Evolutionary conservation across 2,797 vertebrate species (phyloP).

Genomic region (Notolabrus celidotus): DNA sequence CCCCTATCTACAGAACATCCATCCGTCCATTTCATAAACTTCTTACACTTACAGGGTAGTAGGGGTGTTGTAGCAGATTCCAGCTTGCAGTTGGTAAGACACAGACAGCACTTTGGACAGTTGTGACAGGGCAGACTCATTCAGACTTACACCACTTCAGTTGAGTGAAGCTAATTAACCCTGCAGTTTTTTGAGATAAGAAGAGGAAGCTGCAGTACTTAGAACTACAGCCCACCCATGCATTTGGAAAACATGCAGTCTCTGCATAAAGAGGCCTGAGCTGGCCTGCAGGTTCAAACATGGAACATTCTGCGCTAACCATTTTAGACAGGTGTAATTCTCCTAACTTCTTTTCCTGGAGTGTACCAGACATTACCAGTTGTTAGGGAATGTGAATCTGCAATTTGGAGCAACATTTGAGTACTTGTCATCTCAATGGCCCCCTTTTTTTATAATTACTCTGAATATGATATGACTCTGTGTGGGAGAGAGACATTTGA

Average conservation of each 20-base stretch:
- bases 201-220: background rate
- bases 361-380: background rate
- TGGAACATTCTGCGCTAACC: background rate
- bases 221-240: background rate
- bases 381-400: background rate
- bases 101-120: no score
- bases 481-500: background rate
- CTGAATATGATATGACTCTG: background rate
- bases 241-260: no score
- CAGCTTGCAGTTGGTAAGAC: no score
- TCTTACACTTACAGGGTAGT: background rate
- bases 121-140: background rate
- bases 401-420: background rate
- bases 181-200: background rate
- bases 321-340: background rate
- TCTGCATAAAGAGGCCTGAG: background rate
- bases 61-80: no score
- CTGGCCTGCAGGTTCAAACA: background rate
- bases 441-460: constrained; percentile 4
- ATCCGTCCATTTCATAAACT: no score
- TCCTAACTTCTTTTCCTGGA: background rate
- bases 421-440: background rate
- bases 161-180: no score
- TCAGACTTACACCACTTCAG: background rate
- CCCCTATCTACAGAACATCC: no score